Evolutionary conservation across 37 sponge, comb jelly and placozoan species (phyloP).

Genomic region (Halisarca cf. caerulea): DNA sequence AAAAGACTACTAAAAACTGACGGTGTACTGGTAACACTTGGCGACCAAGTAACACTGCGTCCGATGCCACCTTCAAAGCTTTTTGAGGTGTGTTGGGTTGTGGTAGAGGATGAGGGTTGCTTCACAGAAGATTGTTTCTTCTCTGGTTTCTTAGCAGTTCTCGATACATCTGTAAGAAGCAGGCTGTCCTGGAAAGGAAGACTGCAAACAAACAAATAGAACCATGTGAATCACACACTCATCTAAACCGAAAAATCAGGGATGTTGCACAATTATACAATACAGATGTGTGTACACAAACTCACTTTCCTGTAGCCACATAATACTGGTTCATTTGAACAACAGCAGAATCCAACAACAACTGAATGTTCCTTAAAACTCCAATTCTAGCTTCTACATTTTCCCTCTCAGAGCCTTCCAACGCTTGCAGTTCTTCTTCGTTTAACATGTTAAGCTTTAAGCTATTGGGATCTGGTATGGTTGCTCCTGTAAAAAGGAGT

Average conservation of each 20-base stretch:
- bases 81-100: background rate
- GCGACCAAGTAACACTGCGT: background rate
- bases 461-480: background rate
- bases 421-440: conserved; percentile 70
- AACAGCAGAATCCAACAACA: conserved; percentile 85
- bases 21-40: background rate
- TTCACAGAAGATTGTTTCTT: background rate
- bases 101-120: background rate
- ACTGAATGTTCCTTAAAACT: conserved; percentile 84
- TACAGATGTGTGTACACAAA: too few species aligned
- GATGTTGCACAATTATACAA: too few species aligned
- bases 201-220: background rate
- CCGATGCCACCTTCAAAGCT: too few species aligned
- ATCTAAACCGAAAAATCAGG: too few species aligned
- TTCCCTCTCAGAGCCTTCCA: conserved; percentile 87
- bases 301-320: conserved; percentile 39
- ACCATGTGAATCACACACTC: too few species aligned
- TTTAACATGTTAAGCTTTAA: conserved; percentile 38
- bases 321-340: conserved; percentile 80
- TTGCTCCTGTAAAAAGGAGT: background rate
- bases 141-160: background rate
- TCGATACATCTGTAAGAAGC: conserved; percentile 1
- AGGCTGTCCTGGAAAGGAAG: conserved; percentile 21
- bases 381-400: conserved; percentile 87
- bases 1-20: background rate